These are phyloP conservation scores for Drosophila elegans DNA, from an alignment of 1,140 invertebrate genomes.

Conservation along the genomic window DNA sequence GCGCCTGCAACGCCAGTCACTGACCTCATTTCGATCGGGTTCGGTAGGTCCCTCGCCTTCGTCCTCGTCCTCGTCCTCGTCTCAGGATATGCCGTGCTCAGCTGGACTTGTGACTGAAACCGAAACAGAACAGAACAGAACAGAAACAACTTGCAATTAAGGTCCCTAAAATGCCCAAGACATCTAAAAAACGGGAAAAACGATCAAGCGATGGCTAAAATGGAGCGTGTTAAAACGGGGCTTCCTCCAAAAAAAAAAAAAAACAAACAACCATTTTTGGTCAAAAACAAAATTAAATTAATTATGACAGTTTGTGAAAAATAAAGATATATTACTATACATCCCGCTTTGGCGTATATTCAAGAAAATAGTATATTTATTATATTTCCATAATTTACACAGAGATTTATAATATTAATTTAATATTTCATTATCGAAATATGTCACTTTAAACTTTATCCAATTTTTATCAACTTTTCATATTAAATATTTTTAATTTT, in stretches of 20 bases:
- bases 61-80: neutral
- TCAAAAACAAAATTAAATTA: neutral
- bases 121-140: slow-evolving; percentile 20
- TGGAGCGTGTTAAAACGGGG: neutral
- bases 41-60: slow-evolving; percentile 11
- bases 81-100: neutral
- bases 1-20: slow-evolving; percentile 57
- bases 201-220: slow-evolving; percentile 3
- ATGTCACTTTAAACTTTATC: no score
- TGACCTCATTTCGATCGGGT: slow-evolving; percentile 75
- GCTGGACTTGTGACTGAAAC: slow-evolving; percentile 18
- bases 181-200: neutral
- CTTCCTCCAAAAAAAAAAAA: neutral
- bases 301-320: neutral
- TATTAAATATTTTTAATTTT: no score
- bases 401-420: no score
- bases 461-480: no score
- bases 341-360: no score
- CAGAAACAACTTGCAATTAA: slow-evolving; percentile 33
- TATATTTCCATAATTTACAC: no score
- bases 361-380: no score
- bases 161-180: slow-evolving; percentile 13
- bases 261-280: neutral
- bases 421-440: no score
- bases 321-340: neutral